A percentile compares a stretch with the other conserved stretches of the same genome.
Evolutionary conservation across 2,113 vertebrate species (phyloP).

Genomic region (Hemichromis elongatus): DNA sequence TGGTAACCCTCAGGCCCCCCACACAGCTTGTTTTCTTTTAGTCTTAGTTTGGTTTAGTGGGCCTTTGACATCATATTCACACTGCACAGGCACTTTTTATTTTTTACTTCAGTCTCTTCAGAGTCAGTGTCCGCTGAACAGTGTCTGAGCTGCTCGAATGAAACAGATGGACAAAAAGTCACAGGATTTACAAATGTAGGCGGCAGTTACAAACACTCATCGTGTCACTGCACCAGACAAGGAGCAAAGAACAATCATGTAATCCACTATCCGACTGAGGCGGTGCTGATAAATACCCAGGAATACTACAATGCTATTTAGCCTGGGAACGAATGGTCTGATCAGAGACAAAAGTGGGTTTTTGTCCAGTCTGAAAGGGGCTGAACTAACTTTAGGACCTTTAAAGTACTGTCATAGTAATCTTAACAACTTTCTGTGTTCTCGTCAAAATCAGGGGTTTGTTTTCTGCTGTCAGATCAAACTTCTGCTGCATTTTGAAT

Average conservation of each 20-base stretch:
- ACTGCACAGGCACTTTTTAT: not conserved
- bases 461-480: not conserved
- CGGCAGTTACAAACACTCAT: not conserved
- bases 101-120: not conserved
- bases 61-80: not conserved
- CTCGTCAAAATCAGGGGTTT: not conserved
- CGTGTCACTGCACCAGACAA: not conserved
- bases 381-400: not conserved
- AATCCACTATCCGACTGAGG: not conserved
- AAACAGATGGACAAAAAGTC: not conserved
- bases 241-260: not conserved
- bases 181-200: not conserved
- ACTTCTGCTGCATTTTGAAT: not conserved
- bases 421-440: not conserved
- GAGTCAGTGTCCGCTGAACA: not conserved
- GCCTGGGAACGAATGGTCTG: not conserved
- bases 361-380: not conserved
- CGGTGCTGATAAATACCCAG: not conserved
- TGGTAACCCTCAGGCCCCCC: not conserved
- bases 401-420: accelerated
- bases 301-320: not conserved
- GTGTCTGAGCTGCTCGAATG: not conserved
- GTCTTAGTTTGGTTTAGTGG: not conserved
- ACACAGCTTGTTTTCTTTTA: not conserved
- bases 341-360: not conserved